Evolutionary conservation across 2,113 vertebrate genomes (phyloP).

Genomic region (Mobula birostris): DNA sequence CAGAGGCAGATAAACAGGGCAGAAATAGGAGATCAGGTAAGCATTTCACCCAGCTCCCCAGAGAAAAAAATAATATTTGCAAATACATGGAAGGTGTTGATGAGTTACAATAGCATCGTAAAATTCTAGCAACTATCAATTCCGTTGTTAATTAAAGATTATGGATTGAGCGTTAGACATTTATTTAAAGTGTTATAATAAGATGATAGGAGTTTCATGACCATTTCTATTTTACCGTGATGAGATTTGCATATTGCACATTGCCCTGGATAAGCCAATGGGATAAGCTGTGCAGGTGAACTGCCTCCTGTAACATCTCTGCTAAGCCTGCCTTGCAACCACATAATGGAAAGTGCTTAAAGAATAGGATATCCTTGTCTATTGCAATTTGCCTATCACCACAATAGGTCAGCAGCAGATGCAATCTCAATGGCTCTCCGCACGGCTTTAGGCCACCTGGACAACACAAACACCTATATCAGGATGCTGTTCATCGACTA

Average conservation of each 20-base stretch:
- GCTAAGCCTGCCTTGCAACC: not conserved
- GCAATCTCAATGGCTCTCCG: too few relatives aligned
- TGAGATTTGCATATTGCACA: not conserved
- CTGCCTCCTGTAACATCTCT: not conserved
- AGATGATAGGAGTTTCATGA: not conserved
- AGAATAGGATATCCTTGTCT: too few relatives aligned
- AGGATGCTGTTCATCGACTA: too few relatives aligned
- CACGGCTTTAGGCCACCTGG: too few relatives aligned
- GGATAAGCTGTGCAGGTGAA: not conserved
- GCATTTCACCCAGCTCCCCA: constrained; percentile 38
- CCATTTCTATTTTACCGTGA: not conserved
- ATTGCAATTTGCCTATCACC: too few relatives aligned
- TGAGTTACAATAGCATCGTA: not conserved
- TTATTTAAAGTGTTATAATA: not conserved
- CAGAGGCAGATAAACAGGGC: constrained; percentile 51
- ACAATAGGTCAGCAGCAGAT: too few relatives aligned
- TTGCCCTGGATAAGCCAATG: not conserved
- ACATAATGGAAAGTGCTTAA: not conserved
- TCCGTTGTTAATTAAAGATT: not conserved
- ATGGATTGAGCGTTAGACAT: not conserved
- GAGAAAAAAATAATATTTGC: not conserved
- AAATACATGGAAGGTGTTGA: not conserved
- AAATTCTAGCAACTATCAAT: not conserved
- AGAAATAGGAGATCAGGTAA: constrained; percentile 66
- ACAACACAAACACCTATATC: too few relatives aligned